Evolutionary conservation across 2,113 vertebrate species (phyloP), one percentile per base, ranked within the genome.

Genomic region (Gobio gobio): DNA sequence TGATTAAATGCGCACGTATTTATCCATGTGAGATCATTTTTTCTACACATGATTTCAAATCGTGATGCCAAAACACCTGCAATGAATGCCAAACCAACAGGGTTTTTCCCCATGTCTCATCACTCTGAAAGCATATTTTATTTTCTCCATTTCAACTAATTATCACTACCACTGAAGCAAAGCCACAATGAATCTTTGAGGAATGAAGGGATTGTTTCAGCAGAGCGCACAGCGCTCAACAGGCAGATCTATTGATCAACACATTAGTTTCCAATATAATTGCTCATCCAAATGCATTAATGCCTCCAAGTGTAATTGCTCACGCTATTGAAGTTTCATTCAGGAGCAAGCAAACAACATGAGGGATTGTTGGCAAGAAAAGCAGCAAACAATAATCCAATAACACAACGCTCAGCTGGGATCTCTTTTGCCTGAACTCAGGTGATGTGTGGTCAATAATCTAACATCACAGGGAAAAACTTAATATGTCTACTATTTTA

Each of bases 1-100:
- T n/a, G 43, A 77, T 7, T 18, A 26, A n/a, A 59, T n/a, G 22
- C 2, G 14, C 49, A 58, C 77, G 76, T 16, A 33, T 81, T 72
- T 29, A 72, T 66, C 24, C 43, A 86, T 78, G 45, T 70, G 22
- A 75, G 64, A 26, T 64, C 2, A 29, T 72, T 88, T 88, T 86
- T 54, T 84, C 84, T 86, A 78, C 87, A 16, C 43, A 51, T n/a
- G 40, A 77, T 22, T 43, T 24, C 43, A 18, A 73, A 64, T 81
- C 24, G 51, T 36, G n/a, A 33, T 63, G 45, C 54, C 22, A 83
- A 86, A 78, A 64, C 81, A 64, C 36, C 51, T 14, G 14, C 61
- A 66, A 58, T 61, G 73, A 45, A 59, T 54, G 26, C 36, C 36
- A 76, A 22, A 40, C 54, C 16, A 76, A 81, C 36, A 7, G 43